Base-by-base conservation (phyloP, 2,113 vertebrate species). In the Pygoscelis antarcticus region DNA sequence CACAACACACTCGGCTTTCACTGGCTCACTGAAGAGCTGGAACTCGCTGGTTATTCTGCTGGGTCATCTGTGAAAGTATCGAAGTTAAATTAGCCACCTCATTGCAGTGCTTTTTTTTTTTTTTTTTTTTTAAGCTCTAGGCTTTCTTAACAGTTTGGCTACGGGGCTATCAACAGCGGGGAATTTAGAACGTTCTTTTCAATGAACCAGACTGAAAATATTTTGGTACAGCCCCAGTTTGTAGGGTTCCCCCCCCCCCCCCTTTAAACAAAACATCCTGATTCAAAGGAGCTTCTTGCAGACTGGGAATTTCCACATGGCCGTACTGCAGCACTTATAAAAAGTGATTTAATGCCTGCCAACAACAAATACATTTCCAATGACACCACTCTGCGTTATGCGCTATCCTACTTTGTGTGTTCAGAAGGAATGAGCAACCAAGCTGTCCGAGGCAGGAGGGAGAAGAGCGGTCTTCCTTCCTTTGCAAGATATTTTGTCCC, bases 261-360 rank as follows among this genome's bases (percentile, higher is more conserved):
- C 22, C 36, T 77, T 96, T 49, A 95, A 97, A 89, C 92, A 97
- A 95, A 93, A 97, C 89, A 94, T 95, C 93, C 94, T 86, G 87
- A 96, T 89, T 96, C 97, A 96, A 95, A 96, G 94, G 93, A 90
- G 93, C 89, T 96, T 93, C 96, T 95, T 91, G 91, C 86, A 94
- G 95, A 95, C 93, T 66, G 91, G 96, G 96, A 96, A 97, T 97
- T 97, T 96, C 97, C 97, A 97, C 94, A 95, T 76, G 91, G 97
- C 96, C 76, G 60, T 93, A 89, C 90, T 95, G 94, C 95, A 96
- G 95, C 96, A 86, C 91, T 97, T 96, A 95, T 93, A 96, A 91
- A 96, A 96, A 97, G 96, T 96, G 96, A 97, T 97, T 97, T 97
- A 97, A 96, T 84, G 95, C 96, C 95, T 96, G 94, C 95, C 92